Evolutionary conservation across 2,888 invertebrate genomes (phyloP).

Genomic region (Leucophenga maculata): DNA sequence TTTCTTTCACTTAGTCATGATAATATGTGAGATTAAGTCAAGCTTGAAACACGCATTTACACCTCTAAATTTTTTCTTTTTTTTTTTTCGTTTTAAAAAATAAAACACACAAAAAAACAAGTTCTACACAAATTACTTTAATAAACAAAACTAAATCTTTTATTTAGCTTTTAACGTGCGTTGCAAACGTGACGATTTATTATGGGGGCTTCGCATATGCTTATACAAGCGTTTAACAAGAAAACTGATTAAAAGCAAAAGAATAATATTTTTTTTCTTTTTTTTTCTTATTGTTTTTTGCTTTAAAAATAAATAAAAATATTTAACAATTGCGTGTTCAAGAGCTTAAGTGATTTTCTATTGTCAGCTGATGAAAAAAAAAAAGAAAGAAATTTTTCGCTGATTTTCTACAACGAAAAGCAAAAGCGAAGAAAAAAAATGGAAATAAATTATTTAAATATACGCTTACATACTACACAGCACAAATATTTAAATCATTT

Average conservation of each 20-base stretch:
- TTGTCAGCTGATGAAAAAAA: not conserved
- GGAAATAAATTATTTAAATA: not conserved
- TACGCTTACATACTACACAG: no score
- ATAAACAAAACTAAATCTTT: constrained; percentile 3
- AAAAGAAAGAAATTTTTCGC: not conserved
- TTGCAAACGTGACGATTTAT: constrained; percentile 55
- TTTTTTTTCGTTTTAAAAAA: not conserved
- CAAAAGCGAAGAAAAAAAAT: not conserved
- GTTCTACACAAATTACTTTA: constrained; percentile 1
- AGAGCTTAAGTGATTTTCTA: not conserved
- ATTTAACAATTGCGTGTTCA: not conserved
- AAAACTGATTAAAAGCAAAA: not conserved
- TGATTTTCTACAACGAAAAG: not conserved
- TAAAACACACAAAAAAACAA: not conserved
- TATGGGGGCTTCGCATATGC: constrained; percentile 30
- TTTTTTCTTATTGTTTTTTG: no score
- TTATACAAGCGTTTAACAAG: constrained; percentile 1
- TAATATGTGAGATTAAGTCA: not conserved
- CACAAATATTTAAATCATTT: constrained; percentile 16
- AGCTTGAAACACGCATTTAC: constrained; percentile 1
- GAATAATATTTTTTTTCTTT: no score
- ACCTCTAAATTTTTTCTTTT: no score
- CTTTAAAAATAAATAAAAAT: not conserved
- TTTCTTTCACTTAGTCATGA: constrained; percentile 4
- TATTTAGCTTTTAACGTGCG: not conserved